A percentile compares a stretch with the other conserved stretches of the same genome.
phyloP scores from a whole-genome alignment of 37 sponge, comb jelly and placozoan species.

The Petrosia ficiformis region DNA sequence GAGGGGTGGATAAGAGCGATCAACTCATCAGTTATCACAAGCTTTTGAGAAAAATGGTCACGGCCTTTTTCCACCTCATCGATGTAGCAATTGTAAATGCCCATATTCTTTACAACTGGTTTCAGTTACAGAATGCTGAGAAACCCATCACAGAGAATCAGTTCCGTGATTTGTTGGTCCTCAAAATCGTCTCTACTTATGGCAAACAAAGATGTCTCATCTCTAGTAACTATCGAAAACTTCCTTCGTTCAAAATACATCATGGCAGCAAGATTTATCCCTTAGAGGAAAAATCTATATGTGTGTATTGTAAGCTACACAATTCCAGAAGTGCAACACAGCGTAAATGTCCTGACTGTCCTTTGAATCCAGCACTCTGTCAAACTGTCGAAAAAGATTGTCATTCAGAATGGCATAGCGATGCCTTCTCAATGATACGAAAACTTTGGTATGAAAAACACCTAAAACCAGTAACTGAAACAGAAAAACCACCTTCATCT shows the following conservation, averaged over 20 bases:
- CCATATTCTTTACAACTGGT: slow-evolving; percentile 15
- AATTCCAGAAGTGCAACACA: background rate
- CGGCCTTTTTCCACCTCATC: slow-evolving; percentile 33
- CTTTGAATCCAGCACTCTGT: slow-evolving; percentile 1
- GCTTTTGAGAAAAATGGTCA: slow-evolving; percentile 16
- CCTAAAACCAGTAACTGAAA: background rate
- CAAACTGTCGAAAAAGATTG: slow-evolving; percentile 6
- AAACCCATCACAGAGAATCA: slow-evolving; percentile 16
- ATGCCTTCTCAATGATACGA: background rate
- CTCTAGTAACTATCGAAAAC: no score
- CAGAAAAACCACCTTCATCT: background rate
- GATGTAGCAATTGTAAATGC: slow-evolving; percentile 43
- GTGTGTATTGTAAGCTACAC: slow-evolving; percentile 1
- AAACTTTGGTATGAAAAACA: slow-evolving; percentile 5
- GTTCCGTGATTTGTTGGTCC: slow-evolving; percentile 19
- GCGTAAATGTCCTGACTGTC: slow-evolving; percentile 12
- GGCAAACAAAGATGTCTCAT: background rate
- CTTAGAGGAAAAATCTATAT: background rate
- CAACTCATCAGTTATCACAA: slow-evolving; percentile 21
- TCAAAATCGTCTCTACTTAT: slow-evolving; percentile 21
- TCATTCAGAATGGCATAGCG: slow-evolving; percentile 5
- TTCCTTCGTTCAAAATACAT: background rate
- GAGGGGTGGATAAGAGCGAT: slow-evolving; percentile 48
- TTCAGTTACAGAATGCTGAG: background rate
- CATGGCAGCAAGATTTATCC: background rate